phyloP scores from a whole-genome alignment of 2,113 vertebrate genomes.

The Pseudopodoces humilis region DNA sequence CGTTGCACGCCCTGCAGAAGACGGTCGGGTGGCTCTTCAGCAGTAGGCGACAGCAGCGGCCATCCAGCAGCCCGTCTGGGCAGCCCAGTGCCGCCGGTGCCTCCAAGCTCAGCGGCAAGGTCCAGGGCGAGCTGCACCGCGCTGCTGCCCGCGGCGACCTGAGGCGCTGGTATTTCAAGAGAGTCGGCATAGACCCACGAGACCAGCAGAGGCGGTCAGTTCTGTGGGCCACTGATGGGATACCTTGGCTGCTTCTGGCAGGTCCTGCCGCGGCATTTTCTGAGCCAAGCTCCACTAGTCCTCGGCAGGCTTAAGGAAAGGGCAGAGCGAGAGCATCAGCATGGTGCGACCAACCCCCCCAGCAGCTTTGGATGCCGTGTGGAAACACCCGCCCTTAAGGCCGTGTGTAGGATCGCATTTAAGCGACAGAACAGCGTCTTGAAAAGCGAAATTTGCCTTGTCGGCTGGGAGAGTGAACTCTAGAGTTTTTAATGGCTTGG shows the following conservation, averaged over 20 bases:
- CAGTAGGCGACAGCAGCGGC: background rate
- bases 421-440: background rate
- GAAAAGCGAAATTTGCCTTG: background rate
- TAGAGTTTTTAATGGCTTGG: background rate
- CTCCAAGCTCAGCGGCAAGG: background rate
- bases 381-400: background rate
- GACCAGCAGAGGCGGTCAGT: background rate
- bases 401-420: background rate
- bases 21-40: background rate
- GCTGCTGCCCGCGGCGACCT: rapidly evolving
- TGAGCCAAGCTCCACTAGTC: background rate
- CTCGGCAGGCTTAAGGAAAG: background rate
- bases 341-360: rapidly evolving
- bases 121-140: background rate
- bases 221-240: background rate
- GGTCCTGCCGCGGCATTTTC: background rate
- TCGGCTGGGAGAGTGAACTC: background rate
- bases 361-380: background rate
- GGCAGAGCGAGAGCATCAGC: background rate
- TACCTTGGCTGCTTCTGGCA: background rate
- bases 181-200: background rate
- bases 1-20: background rate
- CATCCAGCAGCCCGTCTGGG: background rate
- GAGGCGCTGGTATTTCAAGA: background rate
- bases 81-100: background rate